Percentiles rank a stretch among this genome's conserved stretches.
These are phyloP conservation scores for Heliconius aoede DNA, from an alignment of 2,888 invertebrate species.

Conservation along the genomic window DNA sequence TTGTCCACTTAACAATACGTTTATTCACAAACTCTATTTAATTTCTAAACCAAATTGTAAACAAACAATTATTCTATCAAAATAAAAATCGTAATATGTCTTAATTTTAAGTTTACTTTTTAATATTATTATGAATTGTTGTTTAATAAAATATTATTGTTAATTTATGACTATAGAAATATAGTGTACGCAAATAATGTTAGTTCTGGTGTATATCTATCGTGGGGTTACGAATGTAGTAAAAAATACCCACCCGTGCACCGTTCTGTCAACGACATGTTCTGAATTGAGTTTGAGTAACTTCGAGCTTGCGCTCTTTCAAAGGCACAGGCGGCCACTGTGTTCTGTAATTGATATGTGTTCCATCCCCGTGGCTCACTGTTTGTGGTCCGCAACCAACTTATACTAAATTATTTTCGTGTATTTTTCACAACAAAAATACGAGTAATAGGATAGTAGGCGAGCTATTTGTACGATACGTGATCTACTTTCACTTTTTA, in stretches of 20 bases:
- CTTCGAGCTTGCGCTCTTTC: slow-evolving; percentile 59
- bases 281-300: slow-evolving; percentile 78
- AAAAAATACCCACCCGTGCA: slow-evolving; percentile 61
- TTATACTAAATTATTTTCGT: slow-evolving; percentile 82
- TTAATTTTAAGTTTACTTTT: background rate
- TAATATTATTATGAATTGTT: background rate
- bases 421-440: slow-evolving; percentile 78
- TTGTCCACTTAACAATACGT: slow-evolving; percentile 4
- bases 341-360: slow-evolving; percentile 77
- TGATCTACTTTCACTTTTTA: slow-evolving; percentile 47
- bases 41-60: background rate
- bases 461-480: slow-evolving; percentile 53
- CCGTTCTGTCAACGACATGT: slow-evolving; percentile 53
- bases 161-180: background rate
- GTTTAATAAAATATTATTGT: background rate
- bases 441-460: slow-evolving; percentile 59
- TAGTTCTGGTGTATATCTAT: slow-evolving; percentile 29
- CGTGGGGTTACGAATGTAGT: slow-evolving; percentile 66
- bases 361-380: slow-evolving; percentile 70
- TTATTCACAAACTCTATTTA: background rate
- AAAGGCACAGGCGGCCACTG: slow-evolving; percentile 61
- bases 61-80: background rate
- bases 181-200: background rate
- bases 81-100: background rate
- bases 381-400: slow-evolving; percentile 71